Conservation (phyloP, 2,797 vertebrate genomes). For the Eulemur albifrons region DNA sequence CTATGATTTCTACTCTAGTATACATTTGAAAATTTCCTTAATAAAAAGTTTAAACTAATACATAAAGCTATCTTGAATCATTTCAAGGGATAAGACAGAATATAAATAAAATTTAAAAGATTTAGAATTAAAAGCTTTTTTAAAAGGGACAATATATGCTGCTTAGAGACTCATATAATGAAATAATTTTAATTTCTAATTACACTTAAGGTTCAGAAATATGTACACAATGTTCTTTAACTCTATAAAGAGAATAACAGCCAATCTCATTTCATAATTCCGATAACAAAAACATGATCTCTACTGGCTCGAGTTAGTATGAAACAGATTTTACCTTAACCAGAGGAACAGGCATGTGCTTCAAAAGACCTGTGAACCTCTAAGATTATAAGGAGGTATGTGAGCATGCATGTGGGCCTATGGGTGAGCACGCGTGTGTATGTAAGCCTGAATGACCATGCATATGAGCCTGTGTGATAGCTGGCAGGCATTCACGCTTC, state of each 20-base stretch:
- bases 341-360: not conserved
- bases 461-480: too few species aligned
- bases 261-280: not conserved
- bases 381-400: not conserved
- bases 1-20: not conserved
- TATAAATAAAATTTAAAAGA: not conserved
- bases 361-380: not conserved
- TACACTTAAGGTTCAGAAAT: constrained; percentile 10
- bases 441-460: not conserved
- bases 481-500: not conserved
- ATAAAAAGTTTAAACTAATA: not conserved
- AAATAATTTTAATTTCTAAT: constrained; percentile 11
- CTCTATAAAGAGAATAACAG: not conserved
- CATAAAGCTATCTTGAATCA: not conserved
- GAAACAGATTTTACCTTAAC: not conserved
- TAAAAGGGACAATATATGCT: not conserved
- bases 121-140: not conserved
- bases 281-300: not conserved
- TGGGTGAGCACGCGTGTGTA: not conserved
- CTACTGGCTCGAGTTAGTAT: not conserved
- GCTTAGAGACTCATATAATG: not conserved
- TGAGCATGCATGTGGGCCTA: not conserved
- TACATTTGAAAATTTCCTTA: not conserved
- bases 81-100: not conserved
- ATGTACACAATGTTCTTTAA: not conserved